A percentile compares a stretch with the other conserved stretches of the same genome.
phyloP scores from a whole-genome alignment of 2,888 invertebrate species.

The Metacarcinus magister region DNA sequence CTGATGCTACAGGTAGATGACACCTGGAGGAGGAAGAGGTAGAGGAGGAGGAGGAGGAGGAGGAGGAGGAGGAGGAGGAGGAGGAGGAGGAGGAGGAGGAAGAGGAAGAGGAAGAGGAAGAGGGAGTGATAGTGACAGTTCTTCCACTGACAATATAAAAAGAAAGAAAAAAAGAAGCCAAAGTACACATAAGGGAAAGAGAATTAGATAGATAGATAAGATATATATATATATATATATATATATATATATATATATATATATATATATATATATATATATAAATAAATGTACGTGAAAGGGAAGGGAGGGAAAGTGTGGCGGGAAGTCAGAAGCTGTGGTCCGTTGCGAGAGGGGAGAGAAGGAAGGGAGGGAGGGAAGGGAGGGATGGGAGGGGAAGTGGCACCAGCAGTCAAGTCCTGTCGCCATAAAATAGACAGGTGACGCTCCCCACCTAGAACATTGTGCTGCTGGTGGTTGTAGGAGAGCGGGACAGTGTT shows the following conservation, averaged over 20 bases:
- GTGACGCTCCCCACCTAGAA: slow-evolving; percentile 87
- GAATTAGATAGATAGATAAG: neutral
- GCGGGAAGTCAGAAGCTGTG: neutral
- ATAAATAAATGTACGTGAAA: neutral
- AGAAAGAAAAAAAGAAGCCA: neutral
- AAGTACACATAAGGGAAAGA: neutral
- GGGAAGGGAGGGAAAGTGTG: neutral
- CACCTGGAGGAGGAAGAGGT: no score
- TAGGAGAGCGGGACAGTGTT: slow-evolving; percentile 90
- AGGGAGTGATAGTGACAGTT: neutral
- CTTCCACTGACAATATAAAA: neutral
- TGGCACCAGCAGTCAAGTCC: neutral
- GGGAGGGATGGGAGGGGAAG: neutral
- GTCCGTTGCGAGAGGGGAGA: neutral
- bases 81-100: no score
- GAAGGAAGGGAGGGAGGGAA: neutral
- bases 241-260: neutral
- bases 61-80: no score
- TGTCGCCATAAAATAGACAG: neutral
- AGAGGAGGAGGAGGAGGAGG: no score
- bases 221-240: neutral
- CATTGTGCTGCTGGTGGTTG: slow-evolving; percentile 91
- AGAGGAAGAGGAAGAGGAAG: neutral
- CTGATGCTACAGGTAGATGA: no score
- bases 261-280: neutral